Evolutionary conservation across 1,140 invertebrate species (phyloP).

Genomic region (Mizuhopecten yessoensis): DNA sequence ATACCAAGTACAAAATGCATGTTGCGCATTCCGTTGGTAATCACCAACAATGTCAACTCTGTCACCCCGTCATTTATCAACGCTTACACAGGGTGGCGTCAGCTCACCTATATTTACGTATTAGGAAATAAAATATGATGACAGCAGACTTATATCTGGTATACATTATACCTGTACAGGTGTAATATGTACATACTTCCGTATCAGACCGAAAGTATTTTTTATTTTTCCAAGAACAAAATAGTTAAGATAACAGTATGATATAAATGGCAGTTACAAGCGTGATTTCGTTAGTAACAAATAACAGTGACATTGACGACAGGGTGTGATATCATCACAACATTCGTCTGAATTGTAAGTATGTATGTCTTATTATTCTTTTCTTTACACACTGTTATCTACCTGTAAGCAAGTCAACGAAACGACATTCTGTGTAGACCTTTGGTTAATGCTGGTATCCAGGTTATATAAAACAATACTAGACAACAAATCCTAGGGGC

Average conservation of each 20-base stretch:
- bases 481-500: no score
- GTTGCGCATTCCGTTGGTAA: not conserved
- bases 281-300: not conserved
- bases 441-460: no score
- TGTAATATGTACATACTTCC: conserved; percentile 9
- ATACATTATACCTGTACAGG: not conserved
- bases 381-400: no score
- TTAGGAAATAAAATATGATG: conserved; percentile 1
- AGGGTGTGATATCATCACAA: not conserved
- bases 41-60: not conserved
- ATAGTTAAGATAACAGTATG: not conserved
- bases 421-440: no score
- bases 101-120: not conserved
- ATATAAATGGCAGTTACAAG: not conserved
- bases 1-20: conserved; percentile 20
- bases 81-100: not conserved
- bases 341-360: no score
- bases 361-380: no score
- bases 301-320: not conserved
- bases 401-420: no score
- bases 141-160: not conserved
- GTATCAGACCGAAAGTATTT: conserved; percentile 15
- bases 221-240: not conserved
- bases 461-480: no score
- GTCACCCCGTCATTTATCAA: not conserved